A percentile compares a stretch with the other conserved stretches of the same genome.
phyloP scores from a whole-genome alignment of 2,888 invertebrate genomes.

The Tuberolachnus salignus region DNA sequence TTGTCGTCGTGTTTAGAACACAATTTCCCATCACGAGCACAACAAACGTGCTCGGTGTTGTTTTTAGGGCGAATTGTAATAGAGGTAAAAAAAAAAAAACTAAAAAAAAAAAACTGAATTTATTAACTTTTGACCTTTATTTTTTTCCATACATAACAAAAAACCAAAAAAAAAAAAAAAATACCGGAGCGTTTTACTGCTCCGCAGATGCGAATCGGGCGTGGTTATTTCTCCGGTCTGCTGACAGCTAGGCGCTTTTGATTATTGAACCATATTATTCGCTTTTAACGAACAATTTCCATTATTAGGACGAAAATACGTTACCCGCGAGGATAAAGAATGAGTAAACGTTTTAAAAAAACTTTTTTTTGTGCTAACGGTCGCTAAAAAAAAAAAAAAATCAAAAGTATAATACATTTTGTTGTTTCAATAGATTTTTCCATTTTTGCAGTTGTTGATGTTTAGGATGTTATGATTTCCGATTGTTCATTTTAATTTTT shows the following conservation, averaged over 20 bases:
- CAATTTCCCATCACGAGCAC: constrained; percentile 15
- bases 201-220: background rate
- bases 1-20: background rate
- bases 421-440: background rate
- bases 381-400: background rate
- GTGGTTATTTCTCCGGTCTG: background rate
- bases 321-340: too few species aligned
- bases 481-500: background rate
- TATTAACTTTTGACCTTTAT: background rate
- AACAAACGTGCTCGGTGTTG: too few species aligned
- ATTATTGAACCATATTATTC: constrained; percentile 20
- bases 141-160: too few species aligned
- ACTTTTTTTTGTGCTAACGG: background rate
- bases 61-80: background rate
- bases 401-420: background rate
- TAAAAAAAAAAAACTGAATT: background rate
- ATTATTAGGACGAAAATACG: background rate
- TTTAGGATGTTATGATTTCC: background rate
- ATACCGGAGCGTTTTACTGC: background rate
- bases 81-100: background rate
- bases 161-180: too few species aligned
- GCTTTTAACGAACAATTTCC: background rate
- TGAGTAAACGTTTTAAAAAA: too few species aligned
- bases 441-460: background rate
- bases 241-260: background rate